Base-by-base conservation (phyloP, 1,140 invertebrate genomes). In the Danaus plexippus region DNA sequence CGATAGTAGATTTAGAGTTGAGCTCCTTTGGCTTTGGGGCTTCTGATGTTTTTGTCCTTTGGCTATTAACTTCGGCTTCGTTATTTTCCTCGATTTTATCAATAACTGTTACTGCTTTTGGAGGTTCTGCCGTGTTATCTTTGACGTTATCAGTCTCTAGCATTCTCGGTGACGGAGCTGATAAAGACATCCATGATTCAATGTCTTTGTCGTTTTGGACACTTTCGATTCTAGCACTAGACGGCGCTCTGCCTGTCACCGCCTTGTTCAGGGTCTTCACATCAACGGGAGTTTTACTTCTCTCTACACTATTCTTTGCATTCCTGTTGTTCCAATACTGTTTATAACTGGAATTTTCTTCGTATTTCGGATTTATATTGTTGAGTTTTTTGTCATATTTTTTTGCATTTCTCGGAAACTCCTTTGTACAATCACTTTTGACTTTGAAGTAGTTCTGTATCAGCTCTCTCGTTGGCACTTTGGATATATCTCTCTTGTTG, bases 111-210 rank as follows among this genome's bases (percentile, higher is more conserved):
- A 44, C 47, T 47, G 58, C 15, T 43, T 13, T 54, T 43, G 58
- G 40, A 46, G 50, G 18, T 7, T 65, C 54, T 11, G 12, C 13
- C 32, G 43, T 12, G 40, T 61, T 51, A 54, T 67, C 61, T 41
- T 67, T 63, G 41, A 57, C 18, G 46, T 66, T 61, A 63, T 71
- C 68, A 41, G 66, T 47, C 44, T 82, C 74, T 12, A 78, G 48
- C 9, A 72, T 55, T 64, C 73, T 73, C 11, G 87, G 84, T 8
- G 80, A 81, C 46, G 80, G 69, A 11, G 71, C 75, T 11, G 82
- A 75, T 13, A 87, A 63, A 3, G 83, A 87, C 80, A 88, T 88
- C 87, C 87, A 88, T 22, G 87, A 88, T 63, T 86, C 82, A 11
- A 88, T 69, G 59, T 88, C 87, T 76, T 80, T 87, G 50, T 88